Evolutionary conservation across 2,888 invertebrate genomes (phyloP).

Genomic region (Callosobruchus maculatus): DNA sequence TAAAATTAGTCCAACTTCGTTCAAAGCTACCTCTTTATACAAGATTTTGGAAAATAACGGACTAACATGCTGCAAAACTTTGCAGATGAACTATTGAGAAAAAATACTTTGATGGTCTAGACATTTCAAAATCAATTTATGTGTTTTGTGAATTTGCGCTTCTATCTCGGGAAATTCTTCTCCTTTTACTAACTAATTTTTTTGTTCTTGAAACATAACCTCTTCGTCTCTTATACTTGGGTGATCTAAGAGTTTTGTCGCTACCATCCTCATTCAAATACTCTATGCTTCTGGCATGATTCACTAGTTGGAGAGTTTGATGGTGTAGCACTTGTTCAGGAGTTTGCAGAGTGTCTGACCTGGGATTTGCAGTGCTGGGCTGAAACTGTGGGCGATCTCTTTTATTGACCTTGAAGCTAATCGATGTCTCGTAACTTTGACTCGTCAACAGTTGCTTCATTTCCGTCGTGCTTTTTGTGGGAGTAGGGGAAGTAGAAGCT

Average conservation of each 20-base stretch:
- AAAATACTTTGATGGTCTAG: background rate
- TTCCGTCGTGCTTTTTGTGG: slow-evolving; percentile 12
- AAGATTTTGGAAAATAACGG: too few species aligned
- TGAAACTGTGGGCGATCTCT: slow-evolving; percentile 19
- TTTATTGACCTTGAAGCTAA: slow-evolving; percentile 52
- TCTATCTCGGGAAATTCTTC: background rate
- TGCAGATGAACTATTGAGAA: too few species aligned
- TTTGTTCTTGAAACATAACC: slow-evolving; percentile 22
- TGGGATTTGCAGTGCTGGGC: background rate
- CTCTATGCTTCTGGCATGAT: slow-evolving; percentile 45
- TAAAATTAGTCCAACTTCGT: too few species aligned
- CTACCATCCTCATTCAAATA: slow-evolving; percentile 29
- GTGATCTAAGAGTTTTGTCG: slow-evolving; percentile 19
- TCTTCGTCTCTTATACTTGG: slow-evolving; percentile 30
- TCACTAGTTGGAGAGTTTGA: slow-evolving; percentile 44
- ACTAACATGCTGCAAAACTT: too few species aligned
- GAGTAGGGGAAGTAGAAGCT: slow-evolving; percentile 25
- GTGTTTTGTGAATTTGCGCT: background rate
- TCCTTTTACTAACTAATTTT: slow-evolving; percentile 13
- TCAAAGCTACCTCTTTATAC: too few species aligned
- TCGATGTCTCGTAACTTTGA: slow-evolving; percentile 19
- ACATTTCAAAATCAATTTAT: background rate
- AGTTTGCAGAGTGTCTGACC: background rate
- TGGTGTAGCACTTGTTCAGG: slow-evolving; percentile 36
- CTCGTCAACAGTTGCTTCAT: slow-evolving; percentile 18